Base-by-base conservation (phyloP, 2,888 invertebrate species). In the Meteorus colon region DNA sequence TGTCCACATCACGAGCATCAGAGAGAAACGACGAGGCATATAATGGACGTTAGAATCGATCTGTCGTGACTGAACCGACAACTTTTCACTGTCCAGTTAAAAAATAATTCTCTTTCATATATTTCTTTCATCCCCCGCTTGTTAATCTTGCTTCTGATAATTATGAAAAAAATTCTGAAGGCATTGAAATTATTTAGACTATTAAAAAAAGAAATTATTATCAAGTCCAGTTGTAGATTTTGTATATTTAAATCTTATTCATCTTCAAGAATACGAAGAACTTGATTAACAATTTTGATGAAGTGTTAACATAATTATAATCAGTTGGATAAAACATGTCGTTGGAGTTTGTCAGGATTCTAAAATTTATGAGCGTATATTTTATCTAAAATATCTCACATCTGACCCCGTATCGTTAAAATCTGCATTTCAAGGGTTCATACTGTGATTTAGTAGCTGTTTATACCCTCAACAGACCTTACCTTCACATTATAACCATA, bases 381-480 rank as follows among this genome's bases (percentile, higher is more conserved):
- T 41, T 55, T 55, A 65, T 65, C 31, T 41, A 16, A 16, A 65
- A 65, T 16, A 29, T 67, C 48, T n/a, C 29, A 37, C 51, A 55
- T 69, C 31, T 55, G 69, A 69, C 51, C 69, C 55, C n/a, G n/a
- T 55, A 48, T 48, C 16, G 48, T n/a, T 55, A 19, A 55, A 55
- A 55, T 55, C 55, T 55, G 4, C 55, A 48, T 45, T 27, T 65
- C 63, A 34, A 79, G 83, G 82, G 84, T 82, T 77, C 77, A 75
- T 74, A 76, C 79, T 80, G 82, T 89, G 88, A 89, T 89, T 88
- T 88, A 89, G 83, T 85, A 83, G 85, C 87, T 88, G 88, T 88
- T 89, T 88, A 87, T 87, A 83, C 81, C 86, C 84, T 82, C 82
- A 82, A 79, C 81, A 83, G 81, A 85, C 87, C 86, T 81, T 82